Evolutionary conservation across 35 echinoderm and acorn worm genomes (phyloP), one percentile per base, ranked within the genome.

Genomic region (Lytechinus variegatus): DNA sequence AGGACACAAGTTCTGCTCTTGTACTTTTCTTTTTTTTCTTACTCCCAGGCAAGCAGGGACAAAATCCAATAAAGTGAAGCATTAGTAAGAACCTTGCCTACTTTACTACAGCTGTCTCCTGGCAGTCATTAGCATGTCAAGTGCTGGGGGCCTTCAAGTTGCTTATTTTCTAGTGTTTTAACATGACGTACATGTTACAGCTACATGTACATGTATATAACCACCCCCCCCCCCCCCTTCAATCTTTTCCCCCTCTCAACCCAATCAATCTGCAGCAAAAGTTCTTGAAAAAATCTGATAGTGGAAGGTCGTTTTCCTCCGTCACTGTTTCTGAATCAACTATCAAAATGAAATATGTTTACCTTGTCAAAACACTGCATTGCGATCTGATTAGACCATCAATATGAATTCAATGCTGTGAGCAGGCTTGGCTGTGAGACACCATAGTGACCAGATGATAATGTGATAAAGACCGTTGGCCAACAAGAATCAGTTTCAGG

Each of bases 41-140:
- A 21, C 61, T 71, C 5, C 61, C 61, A 6, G 24, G 12, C 61
- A 3, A 21, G 55, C 55, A 56, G 61, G 12, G 61, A 71, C 61
- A 19, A 71, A 71, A 71, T 71, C 61, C 61, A 71, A 71, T 71
- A 71, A 71, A 71, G 61, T 71, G 61, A 4, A 71, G 61, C 61
- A 71, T 71, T 71, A 71, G 61, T 71, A 71, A 71, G 61, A 71
- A 71, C 61, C 61, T 71, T 71, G 61, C 61, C 61, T 71, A 71
- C 61, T 71, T 19, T 6, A 71, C 61, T 71, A 71, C 61, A 71
- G 61, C 61, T 71, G 61, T 71, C 61, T 71, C 61, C 24, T 19
- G 12, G 16, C 61, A 71, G 61, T 71, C 61, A 71, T 71, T 71
- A 71, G 61, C 61, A 71, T 71, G 61, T 71, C 61, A 71, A 71